phyloP scores from a whole-genome alignment of 2,797 vertebrate genomes.

The Phataginus tricuspis region DNA sequence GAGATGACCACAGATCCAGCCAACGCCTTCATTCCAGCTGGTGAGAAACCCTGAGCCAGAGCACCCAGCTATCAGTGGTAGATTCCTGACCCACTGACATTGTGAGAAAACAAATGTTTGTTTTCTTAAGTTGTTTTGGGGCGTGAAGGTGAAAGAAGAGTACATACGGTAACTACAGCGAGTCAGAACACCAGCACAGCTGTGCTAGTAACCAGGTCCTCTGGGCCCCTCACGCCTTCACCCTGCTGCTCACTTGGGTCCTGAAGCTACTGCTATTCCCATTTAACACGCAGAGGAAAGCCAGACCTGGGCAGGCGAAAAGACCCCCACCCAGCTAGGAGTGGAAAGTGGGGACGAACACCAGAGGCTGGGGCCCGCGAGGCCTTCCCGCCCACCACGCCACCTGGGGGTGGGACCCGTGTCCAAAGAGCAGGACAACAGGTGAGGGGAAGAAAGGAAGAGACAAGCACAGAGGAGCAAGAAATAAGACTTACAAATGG shows the following conservation, averaged over 20 bases:
- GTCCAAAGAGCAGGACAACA: neutral
- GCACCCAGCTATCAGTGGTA: neutral
- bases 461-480: neutral
- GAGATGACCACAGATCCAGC: neutral
- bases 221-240: accelerated
- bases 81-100: neutral
- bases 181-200: neutral
- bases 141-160: neutral
- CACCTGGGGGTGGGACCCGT: accelerated
- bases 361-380: neutral
- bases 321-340: accelerated
- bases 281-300: neutral
- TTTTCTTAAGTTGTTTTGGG: neutral
- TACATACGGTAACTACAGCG: accelerated
- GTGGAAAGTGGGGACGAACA: accelerated
- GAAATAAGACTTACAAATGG: neutral
- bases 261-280: accelerated
- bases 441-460: neutral
- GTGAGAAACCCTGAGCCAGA: neutral
- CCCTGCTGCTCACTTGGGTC: neutral
- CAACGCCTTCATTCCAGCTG: neutral
- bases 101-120: neutral
- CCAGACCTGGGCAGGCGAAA: accelerated
- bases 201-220: neutral
- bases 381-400: neutral